Evolutionary conservation across 1,140 invertebrate genomes (phyloP), one percentile per base, ranked within the genome.

Genomic region (Stratiolaelaps scimitus): DNA sequence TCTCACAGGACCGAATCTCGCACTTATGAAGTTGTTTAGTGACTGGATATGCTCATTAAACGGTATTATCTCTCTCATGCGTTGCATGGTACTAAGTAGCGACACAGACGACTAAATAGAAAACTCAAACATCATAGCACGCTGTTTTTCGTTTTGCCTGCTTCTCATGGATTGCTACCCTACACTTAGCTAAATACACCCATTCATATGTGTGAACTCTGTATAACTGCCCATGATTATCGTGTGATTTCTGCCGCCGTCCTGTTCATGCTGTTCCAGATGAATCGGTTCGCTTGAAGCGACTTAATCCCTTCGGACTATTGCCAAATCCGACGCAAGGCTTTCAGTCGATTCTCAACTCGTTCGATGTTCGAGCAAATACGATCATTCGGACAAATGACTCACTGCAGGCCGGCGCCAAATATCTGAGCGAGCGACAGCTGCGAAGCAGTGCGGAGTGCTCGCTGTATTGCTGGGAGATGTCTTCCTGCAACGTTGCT

Each of bases 381-480:
- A 91, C 89, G 72, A 93, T 94, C 67, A 93, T 93, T 69, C 80
- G 87, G 66, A 92, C 89, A 0, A 83, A 88, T 70, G 89, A 92
- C 73, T 93, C 89, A 0, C 80, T 83, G 71, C 81, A 82, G 28
- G 83, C 89, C 79, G 90, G 91, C 28, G 91, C 89, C 13, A 86
- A 86, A 72, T 93, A 88, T 78, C 78, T 93, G 7, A 89, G 86
- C 71, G 88, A 88, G 72, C 81, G 85, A 30, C 87, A 91, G 72
- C 77, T 92, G 69, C 81, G 83, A 43, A 65, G 69, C 10, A 74
- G 74, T 68, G 81, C 85, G 71, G 87, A 91, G 70, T 93, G 90
- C 75, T 78, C 90, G 66, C 81, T 83, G 30, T 81, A 88, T 64
- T 94, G 91, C 77, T 92, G 89, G 75, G 82, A 87, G 73, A 91